Evolutionary conservation across 2,113 vertebrate species (phyloP).

Genomic region (Barnardius zonarius): DNA sequence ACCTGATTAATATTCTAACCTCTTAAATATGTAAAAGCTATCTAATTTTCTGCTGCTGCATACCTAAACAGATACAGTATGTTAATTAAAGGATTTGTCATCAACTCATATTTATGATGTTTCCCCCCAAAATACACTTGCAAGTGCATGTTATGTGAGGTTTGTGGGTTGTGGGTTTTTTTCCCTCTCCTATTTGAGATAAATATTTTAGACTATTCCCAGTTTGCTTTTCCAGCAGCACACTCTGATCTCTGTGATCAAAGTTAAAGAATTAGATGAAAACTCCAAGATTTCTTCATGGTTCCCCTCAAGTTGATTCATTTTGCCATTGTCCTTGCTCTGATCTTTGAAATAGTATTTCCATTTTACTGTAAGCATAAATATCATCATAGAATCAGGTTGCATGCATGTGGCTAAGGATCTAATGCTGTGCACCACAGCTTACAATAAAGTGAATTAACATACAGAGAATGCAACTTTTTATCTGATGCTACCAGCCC

Average conservation of each 20-base stretch:
- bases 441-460: background rate
- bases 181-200: background rate
- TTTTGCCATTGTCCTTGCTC: background rate
- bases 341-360: constrained; percentile 39
- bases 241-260: constrained; percentile 58
- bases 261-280: constrained; percentile 24
- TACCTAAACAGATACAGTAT: constrained; percentile 23
- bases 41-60: constrained; percentile 49
- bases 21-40: constrained; percentile 69
- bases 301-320: background rate
- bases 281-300: background rate
- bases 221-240: constrained; percentile 6
- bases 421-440: background rate
- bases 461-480: background rate
- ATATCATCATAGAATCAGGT: background rate
- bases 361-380: constrained; percentile 2
- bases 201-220: constrained; percentile 47
- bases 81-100: constrained; percentile 65
- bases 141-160: background rate
- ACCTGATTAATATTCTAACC: constrained; percentile 55
- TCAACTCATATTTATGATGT: constrained; percentile 38
- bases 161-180: background rate
- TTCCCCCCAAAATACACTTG: background rate
- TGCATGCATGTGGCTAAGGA: background rate
- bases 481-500: background rate